Conservation (phyloP, 2,888 invertebrate species). For the Tridacna crocea region DNA sequence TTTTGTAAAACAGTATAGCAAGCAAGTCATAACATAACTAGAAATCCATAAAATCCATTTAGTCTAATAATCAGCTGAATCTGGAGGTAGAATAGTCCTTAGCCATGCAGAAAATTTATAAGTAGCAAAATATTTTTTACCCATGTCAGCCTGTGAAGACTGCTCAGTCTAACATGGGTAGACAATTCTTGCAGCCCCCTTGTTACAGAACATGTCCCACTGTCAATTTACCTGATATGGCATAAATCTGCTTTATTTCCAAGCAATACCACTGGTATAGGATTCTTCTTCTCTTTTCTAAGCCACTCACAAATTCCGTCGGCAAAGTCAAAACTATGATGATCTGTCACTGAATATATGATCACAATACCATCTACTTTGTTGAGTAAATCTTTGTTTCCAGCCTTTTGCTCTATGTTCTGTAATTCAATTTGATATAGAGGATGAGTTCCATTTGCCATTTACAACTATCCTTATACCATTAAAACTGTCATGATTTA, state of each 20-base stretch:
- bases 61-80: no score
- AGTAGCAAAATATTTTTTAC: background rate
- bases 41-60: no score
- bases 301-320: conserved; percentile 67
- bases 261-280: conserved; percentile 66
- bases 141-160: background rate
- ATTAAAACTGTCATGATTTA: no score
- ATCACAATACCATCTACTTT: conserved; percentile 71
- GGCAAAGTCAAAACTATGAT: conserved; percentile 63
- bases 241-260: conserved; percentile 72
- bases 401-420: conserved; percentile 62
- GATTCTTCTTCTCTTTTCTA: conserved; percentile 59
- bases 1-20: no score
- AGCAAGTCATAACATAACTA: no score
- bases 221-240: conserved; percentile 61
- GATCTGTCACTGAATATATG: conserved; percentile 69
- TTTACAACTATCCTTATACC: background rate
- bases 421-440: conserved; percentile 23
- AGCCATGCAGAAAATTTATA: background rate
- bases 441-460: background rate
- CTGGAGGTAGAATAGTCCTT: no score
- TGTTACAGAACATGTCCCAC: background rate
- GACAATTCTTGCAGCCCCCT: no score
- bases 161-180: no score
- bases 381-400: conserved; percentile 62